phyloP scores from a whole-genome alignment of 2,113 vertebrate species.

The Lepus timidus region DNA sequence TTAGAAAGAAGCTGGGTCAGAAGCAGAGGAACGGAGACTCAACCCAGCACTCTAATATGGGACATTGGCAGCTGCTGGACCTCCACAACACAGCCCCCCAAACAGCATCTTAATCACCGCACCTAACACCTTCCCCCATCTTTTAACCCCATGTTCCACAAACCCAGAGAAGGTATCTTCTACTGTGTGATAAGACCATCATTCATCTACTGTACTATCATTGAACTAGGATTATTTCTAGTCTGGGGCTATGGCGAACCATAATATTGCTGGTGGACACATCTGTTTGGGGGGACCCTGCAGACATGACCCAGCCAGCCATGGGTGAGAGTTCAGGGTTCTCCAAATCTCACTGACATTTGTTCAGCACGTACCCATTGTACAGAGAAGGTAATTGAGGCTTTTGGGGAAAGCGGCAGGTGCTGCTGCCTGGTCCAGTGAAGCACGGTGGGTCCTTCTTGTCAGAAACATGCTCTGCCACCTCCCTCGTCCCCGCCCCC shows the following conservation, averaged over 20 bases:
- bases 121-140: too few species aligned
- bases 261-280: neutral
- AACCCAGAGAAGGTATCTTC: too few species aligned
- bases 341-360: neutral
- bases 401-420: neutral
- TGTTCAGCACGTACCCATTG: neutral
- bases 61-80: too few species aligned
- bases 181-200: neutral
- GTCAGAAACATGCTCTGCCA: neutral
- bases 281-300: neutral
- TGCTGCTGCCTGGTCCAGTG: neutral
- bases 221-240: neutral
- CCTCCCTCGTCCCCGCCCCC: neutral
- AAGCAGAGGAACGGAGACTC: too few species aligned
- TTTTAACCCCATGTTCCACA: too few species aligned
- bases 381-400: slow-evolving; percentile 25
- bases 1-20: too few species aligned
- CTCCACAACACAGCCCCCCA: too few species aligned
- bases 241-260: neutral
- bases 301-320: neutral
- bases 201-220: neutral
- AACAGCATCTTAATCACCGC: too few species aligned
- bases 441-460: neutral
- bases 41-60: too few species aligned
- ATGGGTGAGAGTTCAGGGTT: neutral